Conservation (phyloP, 2,113 vertebrate genomes). For the Chlorodrepanis virens region DNA sequence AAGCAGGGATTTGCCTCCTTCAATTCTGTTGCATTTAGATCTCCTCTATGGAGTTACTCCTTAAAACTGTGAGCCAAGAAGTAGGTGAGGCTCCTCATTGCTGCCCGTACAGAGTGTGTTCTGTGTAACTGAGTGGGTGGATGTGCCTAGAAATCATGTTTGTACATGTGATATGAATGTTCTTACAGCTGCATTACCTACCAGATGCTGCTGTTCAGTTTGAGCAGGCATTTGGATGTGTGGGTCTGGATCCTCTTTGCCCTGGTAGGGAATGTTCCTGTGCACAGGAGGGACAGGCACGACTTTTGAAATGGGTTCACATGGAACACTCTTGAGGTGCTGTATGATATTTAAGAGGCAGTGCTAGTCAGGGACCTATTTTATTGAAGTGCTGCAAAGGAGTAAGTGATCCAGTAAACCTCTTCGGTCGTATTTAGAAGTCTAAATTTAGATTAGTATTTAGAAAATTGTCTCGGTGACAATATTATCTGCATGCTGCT, state of each 20-base stretch:
- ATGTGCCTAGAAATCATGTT: background rate
- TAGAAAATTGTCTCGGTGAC: background rate
- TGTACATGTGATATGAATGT: background rate
- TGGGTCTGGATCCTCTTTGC: background rate
- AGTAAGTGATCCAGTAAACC: background rate
- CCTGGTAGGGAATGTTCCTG: background rate
- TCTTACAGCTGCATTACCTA: background rate
- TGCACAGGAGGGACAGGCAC: background rate
- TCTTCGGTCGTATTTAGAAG: background rate
- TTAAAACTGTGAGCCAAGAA: background rate
- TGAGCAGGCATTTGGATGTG: background rate
- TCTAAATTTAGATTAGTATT: background rate
- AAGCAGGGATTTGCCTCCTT: background rate
- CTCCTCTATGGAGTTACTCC: background rate
- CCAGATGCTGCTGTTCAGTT: background rate
- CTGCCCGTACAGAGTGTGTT: accelerated
- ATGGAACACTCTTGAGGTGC: background rate
- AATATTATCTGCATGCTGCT: background rate
- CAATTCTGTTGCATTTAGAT: background rate
- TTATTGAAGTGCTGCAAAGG: background rate
- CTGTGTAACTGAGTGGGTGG: background rate
- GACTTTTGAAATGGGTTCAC: background rate
- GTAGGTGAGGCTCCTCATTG: background rate
- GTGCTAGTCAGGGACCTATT: background rate
- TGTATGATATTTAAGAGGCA: background rate